Conservation (phyloP, 2,797 vertebrate genomes). For the Brachyalestes nurse region DNA sequence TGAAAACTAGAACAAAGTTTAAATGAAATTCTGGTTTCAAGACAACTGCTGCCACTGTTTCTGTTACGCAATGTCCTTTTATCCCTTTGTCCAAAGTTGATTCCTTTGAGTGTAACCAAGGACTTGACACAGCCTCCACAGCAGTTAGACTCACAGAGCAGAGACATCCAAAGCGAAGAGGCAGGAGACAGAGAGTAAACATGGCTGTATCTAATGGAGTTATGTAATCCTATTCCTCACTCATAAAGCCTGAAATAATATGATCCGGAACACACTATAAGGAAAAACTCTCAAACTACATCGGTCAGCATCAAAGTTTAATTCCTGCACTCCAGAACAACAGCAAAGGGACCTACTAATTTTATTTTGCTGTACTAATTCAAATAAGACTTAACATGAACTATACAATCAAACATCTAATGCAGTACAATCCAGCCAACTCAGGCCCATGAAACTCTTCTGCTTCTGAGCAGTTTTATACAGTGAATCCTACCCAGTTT, state of each 20-base stretch:
- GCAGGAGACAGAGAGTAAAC: background rate
- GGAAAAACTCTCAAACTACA: background rate
- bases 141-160: background rate
- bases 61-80: no score
- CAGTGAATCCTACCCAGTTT: background rate
- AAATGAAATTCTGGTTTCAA: no score
- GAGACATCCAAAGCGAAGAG: no score
- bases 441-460: no score
- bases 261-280: background rate
- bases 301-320: background rate
- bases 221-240: conserved; percentile 1
- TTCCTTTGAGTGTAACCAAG: no score
- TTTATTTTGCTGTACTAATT: background rate
- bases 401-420: background rate
- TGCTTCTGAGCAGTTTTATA: no score
- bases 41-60: no score
- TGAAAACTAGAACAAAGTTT: no score
- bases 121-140: no score
- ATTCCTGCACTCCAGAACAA: background rate
- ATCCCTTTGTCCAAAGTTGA: no score
- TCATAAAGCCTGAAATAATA: background rate
- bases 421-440: no score
- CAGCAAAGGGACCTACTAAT: background rate
- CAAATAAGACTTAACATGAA: background rate
- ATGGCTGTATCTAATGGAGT: background rate